These are phyloP conservation scores for Nilaparvata lugens DNA, from an alignment of 1,140 invertebrate genomes.

Conservation along the genomic window DNA sequence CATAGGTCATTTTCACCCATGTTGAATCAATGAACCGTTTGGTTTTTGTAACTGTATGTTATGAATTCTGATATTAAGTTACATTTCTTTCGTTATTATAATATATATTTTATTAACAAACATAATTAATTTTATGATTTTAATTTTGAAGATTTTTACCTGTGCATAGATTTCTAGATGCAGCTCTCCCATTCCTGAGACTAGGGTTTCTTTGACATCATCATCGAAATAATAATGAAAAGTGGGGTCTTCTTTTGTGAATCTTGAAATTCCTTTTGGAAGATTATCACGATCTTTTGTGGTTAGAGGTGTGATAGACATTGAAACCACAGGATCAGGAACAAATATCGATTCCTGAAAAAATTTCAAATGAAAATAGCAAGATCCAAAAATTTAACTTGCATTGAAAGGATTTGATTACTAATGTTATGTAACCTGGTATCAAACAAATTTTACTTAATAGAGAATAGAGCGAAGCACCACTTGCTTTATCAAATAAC, in stretches of 20 bases:
- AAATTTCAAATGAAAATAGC: not conserved
- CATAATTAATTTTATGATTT: too few species aligned
- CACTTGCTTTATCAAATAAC: too few species aligned
- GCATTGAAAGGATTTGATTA: not conserved
- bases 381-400: not conserved
- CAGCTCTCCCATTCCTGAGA: slow-evolving; percentile 97
- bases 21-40: too few species aligned
- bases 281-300: slow-evolving; percentile 89
- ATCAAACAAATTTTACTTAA: too few species aligned
- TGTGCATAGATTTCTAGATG: slow-evolving; percentile 96
- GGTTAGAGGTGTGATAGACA: slow-evolving; percentile 87
- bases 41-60: too few species aligned
- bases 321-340: slow-evolving; percentile 96
- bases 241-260: slow-evolving; percentile 98
- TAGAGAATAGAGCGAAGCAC: too few species aligned
- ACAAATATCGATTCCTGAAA: slow-evolving; percentile 84
- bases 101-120: too few species aligned
- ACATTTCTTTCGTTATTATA: too few species aligned
- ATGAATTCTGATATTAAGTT: too few species aligned
- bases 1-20: too few species aligned
- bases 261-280: slow-evolving; percentile 80
- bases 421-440: too few species aligned
- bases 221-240: slow-evolving; percentile 73
- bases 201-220: slow-evolving; percentile 92
- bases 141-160: slow-evolving; percentile 29